These are phyloP conservation scores for Xanthia togata DNA, from an alignment of 2,888 invertebrate species.

Conservation along the genomic window DNA sequence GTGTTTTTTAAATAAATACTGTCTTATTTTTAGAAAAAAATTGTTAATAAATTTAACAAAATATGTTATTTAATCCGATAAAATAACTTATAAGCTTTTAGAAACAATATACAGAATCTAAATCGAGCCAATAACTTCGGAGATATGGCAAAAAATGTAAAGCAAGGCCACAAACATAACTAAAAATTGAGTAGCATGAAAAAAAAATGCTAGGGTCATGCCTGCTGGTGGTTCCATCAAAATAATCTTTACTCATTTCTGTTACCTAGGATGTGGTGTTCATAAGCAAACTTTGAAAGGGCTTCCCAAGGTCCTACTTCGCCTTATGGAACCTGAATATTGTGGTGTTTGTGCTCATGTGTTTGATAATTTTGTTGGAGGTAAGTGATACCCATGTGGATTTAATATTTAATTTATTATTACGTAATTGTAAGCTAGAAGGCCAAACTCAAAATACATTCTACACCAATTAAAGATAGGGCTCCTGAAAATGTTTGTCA, in stretches of 20 bases:
- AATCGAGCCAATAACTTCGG: too few species aligned
- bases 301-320: slow-evolving; percentile 76
- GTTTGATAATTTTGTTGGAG: slow-evolving; percentile 72
- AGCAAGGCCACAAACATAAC: too few species aligned
- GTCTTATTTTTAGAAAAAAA: too few species aligned
- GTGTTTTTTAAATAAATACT: too few species aligned
- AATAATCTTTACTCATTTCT: neutral
- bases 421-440: neutral
- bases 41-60: too few species aligned
- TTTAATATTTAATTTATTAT: neutral
- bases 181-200: too few species aligned
- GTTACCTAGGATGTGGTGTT: slow-evolving; percentile 78
- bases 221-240: neutral
- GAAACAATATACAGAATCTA: too few species aligned
- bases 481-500: neutral
- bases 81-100: too few species aligned
- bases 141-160: too few species aligned
- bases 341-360: slow-evolving; percentile 79
- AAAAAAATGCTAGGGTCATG: neutral
- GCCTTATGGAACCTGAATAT: slow-evolving; percentile 74
- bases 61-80: too few species aligned
- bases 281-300: slow-evolving; percentile 72
- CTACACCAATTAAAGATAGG: neutral
- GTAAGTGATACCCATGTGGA: slow-evolving; percentile 73
- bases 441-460: neutral